Conservation (phyloP, 1,140 invertebrate genomes). For the Ridgeia piscesae region DNA sequence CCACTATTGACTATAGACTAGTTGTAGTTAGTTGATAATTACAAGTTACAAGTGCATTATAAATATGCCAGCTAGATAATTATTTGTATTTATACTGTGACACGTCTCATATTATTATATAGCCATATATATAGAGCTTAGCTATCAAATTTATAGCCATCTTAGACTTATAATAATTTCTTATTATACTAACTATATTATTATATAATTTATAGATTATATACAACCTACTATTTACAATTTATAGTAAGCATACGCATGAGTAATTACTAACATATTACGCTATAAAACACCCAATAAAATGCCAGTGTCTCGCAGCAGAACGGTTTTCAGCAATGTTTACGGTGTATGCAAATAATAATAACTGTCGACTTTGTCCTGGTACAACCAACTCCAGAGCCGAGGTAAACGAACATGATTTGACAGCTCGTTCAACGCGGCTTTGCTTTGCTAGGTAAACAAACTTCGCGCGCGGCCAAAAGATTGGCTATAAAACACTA, state of each 20-base stretch:
- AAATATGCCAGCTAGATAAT: too few species aligned
- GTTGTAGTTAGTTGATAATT: too few species aligned
- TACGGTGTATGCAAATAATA: background rate
- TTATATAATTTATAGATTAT: too few species aligned
- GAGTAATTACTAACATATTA: background rate
- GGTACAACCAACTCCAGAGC: background rate
- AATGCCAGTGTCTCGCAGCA: background rate
- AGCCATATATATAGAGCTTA: too few species aligned
- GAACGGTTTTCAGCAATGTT: background rate
- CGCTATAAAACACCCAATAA: background rate
- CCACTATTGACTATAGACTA: too few species aligned
- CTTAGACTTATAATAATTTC: too few species aligned
- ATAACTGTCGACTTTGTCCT: background rate
- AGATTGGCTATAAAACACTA: background rate
- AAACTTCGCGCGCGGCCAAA: background rate
- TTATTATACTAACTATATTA: too few species aligned
- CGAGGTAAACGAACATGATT: background rate
- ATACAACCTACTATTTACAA: too few species aligned
- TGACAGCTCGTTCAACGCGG: background rate
- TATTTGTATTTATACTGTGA: too few species aligned
- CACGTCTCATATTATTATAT: too few species aligned
- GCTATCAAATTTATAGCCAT: too few species aligned
- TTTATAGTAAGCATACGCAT: too few species aligned
- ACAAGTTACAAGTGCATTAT: background rate
- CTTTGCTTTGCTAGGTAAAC: background rate